A percentile compares a stretch with the other conserved stretches of the same genome.
These are phyloP conservation scores for Sabatieria punctata DNA, from an alignment of 2,888 invertebrate genomes.

Conservation along the genomic window DNA sequence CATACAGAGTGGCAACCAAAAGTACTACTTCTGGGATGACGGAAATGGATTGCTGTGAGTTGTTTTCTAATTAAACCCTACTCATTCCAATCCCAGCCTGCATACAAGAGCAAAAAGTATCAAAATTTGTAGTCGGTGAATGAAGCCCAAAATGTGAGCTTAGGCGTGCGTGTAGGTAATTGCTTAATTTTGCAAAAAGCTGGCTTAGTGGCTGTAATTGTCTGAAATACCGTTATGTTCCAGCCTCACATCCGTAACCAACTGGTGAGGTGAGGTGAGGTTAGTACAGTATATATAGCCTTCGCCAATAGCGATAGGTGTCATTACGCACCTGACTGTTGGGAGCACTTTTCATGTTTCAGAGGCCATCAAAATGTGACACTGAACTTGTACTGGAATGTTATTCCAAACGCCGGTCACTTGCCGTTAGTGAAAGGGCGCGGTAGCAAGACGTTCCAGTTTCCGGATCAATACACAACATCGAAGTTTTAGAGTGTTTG, in stretches of 20 bases:
- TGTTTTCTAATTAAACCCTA: too few relatives aligned
- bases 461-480: constrained; percentile 69
- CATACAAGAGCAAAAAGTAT: too few relatives aligned
- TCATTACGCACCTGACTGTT: too few relatives aligned
- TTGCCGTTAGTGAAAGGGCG: constrained; percentile 61
- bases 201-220: too few relatives aligned
- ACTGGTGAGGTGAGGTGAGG: background rate
- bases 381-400: constrained; percentile 85
- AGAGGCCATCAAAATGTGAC: constrained; percentile 86
- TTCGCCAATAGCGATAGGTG: too few relatives aligned
- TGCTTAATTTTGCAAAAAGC: too few relatives aligned
- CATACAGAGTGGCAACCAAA: constrained; percentile 82
- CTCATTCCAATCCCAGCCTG: too few relatives aligned
- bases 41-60: constrained; percentile 79
- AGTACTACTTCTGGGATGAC: constrained; percentile 99
- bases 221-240: background rate
- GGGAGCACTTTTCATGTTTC: too few relatives aligned
- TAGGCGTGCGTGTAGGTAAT: too few relatives aligned
- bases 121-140: too few relatives aligned
- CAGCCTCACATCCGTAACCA: background rate
- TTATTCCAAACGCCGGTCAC: constrained; percentile 92
- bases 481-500: background rate
- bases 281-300: too few relatives aligned
- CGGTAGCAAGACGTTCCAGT: constrained; percentile 69
- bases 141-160: too few relatives aligned